These are phyloP conservation scores for Parambassis ranga DNA, from an alignment of 2,797 vertebrate species.

Conservation along the genomic window DNA sequence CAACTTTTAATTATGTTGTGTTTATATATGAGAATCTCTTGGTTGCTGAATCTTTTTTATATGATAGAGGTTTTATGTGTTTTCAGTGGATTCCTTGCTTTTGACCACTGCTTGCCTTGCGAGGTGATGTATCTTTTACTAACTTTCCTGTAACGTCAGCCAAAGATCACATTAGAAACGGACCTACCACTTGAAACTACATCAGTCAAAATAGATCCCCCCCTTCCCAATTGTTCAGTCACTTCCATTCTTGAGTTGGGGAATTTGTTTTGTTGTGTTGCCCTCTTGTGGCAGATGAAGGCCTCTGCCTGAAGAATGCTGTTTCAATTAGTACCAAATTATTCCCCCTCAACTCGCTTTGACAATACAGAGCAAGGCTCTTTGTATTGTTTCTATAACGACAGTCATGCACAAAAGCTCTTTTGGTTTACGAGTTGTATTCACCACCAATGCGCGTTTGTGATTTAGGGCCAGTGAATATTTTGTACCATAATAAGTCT, in stretches of 20 bases:
- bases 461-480: slow-evolving; percentile 59
- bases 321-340: slow-evolving; percentile 74
- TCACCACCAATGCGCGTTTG: slow-evolving; percentile 59
- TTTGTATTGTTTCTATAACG: slow-evolving; percentile 74
- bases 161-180: slow-evolving; percentile 77
- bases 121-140: slow-evolving; percentile 66
- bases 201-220: too few relatives aligned
- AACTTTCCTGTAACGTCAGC: slow-evolving; percentile 73
- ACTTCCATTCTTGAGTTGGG: slow-evolving; percentile 1
- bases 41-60: slow-evolving; percentile 32
- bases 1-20: slow-evolving; percentile 43
- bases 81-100: slow-evolving; percentile 47
- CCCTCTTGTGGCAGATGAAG: slow-evolving; percentile 72
- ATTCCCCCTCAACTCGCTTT: slow-evolving; percentile 75
- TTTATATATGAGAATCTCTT: slow-evolving; percentile 36
- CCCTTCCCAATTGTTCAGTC: slow-evolving; percentile 8
- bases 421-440: slow-evolving; percentile 67
- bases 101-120: slow-evolving; percentile 78
- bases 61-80: slow-evolving; percentile 15
- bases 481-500: slow-evolving; percentile 60
- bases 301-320: slow-evolving; percentile 68
- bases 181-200: slow-evolving; percentile 53
- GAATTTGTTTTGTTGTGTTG: slow-evolving; percentile 50
- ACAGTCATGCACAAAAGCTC: slow-evolving; percentile 73
- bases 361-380: slow-evolving; percentile 70